A percentile compares a stretch with the other conserved stretches of the same genome.
phyloP scores from a whole-genome alignment of 2,797 vertebrate species.

The Acridotheres tristis region DNA sequence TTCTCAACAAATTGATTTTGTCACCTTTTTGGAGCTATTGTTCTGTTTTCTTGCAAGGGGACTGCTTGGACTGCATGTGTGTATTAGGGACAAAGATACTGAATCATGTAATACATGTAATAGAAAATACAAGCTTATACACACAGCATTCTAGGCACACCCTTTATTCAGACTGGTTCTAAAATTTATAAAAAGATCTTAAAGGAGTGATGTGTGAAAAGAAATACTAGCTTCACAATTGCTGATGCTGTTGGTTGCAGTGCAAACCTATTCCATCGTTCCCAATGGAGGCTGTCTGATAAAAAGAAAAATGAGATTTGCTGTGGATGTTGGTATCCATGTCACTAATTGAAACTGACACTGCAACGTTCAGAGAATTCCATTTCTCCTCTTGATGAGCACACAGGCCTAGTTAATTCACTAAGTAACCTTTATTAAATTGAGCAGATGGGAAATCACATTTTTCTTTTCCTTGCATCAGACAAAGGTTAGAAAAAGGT shows the following conservation, averaged over 20 bases:
- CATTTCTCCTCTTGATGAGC: slow-evolving; percentile 64
- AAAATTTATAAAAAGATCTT: not conserved
- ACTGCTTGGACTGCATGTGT: not conserved
- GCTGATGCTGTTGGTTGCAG: slow-evolving; percentile 2
- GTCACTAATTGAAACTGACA: slow-evolving; percentile 87
- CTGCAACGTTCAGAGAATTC: slow-evolving; percentile 74
- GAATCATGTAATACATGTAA: not conserved
- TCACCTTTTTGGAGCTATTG: not conserved
- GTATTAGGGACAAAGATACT: not conserved
- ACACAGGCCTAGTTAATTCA: slow-evolving; percentile 79
- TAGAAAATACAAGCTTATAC: not conserved
- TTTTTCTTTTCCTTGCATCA: slow-evolving; percentile 67
- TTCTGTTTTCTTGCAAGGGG: not conserved
- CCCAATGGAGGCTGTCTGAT: slow-evolving; percentile 6
- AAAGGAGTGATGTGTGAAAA: not conserved
- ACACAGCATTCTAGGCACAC: not conserved
- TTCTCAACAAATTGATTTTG: not conserved
- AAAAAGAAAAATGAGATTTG: slow-evolving; percentile 77
- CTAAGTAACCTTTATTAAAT: slow-evolving; percentile 87
- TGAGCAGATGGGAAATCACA: slow-evolving; percentile 70
- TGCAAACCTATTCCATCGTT: not conserved
- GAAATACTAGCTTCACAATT: not conserved
- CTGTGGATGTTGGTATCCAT: slow-evolving; percentile 75
- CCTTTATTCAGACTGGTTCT: slow-evolving; percentile 11
- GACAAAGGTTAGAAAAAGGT: slow-evolving; percentile 73